These are phyloP conservation scores for Atta colombica DNA, from an alignment of 1,140 invertebrate species.

Conservation along the genomic window DNA sequence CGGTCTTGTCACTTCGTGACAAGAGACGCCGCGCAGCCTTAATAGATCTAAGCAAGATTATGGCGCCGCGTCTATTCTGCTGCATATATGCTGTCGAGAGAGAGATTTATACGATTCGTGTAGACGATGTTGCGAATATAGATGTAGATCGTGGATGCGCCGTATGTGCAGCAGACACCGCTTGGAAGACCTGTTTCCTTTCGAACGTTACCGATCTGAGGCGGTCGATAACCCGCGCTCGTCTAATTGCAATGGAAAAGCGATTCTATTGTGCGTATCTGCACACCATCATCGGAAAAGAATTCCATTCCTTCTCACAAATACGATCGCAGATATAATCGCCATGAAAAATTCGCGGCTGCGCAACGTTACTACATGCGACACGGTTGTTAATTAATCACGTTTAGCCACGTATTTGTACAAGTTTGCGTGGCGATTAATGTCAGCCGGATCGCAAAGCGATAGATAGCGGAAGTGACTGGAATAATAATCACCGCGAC, in stretches of 20 bases:
- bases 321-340: conserved; percentile 22
- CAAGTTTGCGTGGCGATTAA: conserved; percentile 32
- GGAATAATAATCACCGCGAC: conserved; percentile 37
- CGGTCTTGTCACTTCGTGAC: not conserved
- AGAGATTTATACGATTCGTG: conserved; percentile 24
- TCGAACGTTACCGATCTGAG: conserved; percentile 45
- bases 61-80: conserved; percentile 1
- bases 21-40: conserved; percentile 68
- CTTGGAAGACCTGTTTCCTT: conserved; percentile 70
- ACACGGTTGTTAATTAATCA: conserved; percentile 31
- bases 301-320: conserved; percentile 38
- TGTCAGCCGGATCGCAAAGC: conserved; percentile 25
- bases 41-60: conserved; percentile 78
- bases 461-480: conserved; percentile 45
- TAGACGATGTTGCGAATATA: not conserved
- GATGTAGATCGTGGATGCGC: conserved; percentile 11
- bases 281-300: conserved; percentile 47
- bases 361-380: not conserved
- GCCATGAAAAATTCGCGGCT: conserved; percentile 11
- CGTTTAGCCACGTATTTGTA: conserved; percentile 19
- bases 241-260: conserved; percentile 70
- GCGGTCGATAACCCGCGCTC: conserved; percentile 60
- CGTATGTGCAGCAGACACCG: conserved; percentile 5
- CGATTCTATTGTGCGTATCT: conserved; percentile 35
- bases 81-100: not conserved